phyloP scores from a whole-genome alignment of 1,140 invertebrate genomes.

The Magallana gigas region DNA sequence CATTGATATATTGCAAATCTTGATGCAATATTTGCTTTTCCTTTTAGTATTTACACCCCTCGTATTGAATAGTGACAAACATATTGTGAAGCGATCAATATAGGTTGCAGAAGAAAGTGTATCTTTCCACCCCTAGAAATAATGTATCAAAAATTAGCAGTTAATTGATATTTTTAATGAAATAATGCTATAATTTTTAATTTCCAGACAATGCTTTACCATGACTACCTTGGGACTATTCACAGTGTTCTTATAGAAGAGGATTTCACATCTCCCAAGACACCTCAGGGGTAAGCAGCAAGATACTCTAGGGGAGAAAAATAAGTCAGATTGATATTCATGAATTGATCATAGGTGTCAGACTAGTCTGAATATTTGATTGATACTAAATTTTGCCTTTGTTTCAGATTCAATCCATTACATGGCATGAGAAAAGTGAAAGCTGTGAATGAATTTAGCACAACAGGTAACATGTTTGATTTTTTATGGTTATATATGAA shows the following conservation, averaged over 20 bases:
- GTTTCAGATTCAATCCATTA: constrained; percentile 55
- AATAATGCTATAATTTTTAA: too few species aligned
- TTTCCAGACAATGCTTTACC: constrained; percentile 50
- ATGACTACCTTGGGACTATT: constrained; percentile 53
- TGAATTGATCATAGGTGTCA: neutral
- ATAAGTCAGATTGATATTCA: neutral
- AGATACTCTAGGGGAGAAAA: neutral
- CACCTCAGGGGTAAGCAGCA: constrained; percentile 37
- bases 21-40: neutral
- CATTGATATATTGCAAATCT: neutral
- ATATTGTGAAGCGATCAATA: neutral
- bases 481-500: neutral
- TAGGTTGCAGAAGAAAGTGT: neutral
- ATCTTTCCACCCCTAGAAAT: neutral
- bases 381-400: constrained; percentile 43
- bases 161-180: neutral
- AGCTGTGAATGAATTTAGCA: constrained; percentile 50
- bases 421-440: constrained; percentile 53
- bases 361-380: neutral
- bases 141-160: neutral
- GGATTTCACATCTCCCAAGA: constrained; percentile 49
- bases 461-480: constrained; percentile 43
- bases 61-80: neutral
- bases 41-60: neutral
- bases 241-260: constrained; percentile 54